Evolutionary conservation across 2,797 vertebrate species (phyloP).

Genomic region (Tangara arthus): DNA sequence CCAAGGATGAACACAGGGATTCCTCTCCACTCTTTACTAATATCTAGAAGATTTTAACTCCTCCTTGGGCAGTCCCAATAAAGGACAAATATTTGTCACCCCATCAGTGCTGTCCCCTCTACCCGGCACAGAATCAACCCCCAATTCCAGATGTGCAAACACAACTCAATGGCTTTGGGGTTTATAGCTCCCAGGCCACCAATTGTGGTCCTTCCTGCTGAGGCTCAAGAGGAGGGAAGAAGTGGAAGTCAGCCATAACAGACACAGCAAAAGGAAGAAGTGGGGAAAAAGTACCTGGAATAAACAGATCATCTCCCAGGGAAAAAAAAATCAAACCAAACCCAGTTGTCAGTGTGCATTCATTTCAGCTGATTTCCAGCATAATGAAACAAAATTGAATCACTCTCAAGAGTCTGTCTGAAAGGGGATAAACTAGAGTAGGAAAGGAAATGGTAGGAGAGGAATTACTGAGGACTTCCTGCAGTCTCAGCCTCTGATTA

Average conservation of each 20-base stretch:
- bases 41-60: neutral
- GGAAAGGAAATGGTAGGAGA: neutral
- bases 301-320: neutral
- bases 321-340: neutral
- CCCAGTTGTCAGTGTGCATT: neutral
- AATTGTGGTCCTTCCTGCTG: conserved; percentile 4
- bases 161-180: neutral
- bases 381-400: neutral
- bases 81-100: neutral
- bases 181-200: neutral
- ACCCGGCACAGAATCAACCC: neutral
- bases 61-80: neutral
- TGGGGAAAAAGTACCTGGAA: neutral
- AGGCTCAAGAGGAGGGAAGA: neutral
- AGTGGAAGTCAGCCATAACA: neutral
- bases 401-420: neutral
- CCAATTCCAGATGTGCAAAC: neutral
- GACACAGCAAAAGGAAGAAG: neutral
- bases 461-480: neutral
- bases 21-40: neutral
- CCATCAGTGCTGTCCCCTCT: neutral
- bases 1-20: neutral
- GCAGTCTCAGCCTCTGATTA: neutral
- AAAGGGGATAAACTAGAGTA: neutral
- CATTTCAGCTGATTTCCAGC: neutral